Base-by-base conservation (phyloP, 2,113 vertebrate genomes). In the Phodopus roborovskii region DNA sequence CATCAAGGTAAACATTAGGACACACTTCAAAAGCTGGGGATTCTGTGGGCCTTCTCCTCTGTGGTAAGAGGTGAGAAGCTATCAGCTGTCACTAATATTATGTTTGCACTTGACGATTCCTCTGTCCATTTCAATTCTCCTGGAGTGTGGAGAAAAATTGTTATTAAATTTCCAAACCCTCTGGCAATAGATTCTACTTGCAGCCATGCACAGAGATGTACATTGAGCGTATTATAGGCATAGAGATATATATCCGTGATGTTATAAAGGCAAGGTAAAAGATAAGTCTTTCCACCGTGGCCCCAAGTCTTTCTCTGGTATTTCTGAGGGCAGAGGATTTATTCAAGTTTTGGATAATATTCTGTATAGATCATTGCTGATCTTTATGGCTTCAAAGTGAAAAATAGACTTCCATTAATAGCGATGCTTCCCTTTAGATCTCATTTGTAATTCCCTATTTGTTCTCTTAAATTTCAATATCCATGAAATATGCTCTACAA, bases 391-490 rank as follows among this genome's bases (percentile, higher is more conserved):
- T 98, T 91, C 95, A 77, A 98, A 96, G 77, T 98, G 96, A 98
- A 97, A 98, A 98, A 97, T 96, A 88, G 70, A 94, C 50, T 1
- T 1, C 66, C 96, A 64, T 96, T 97, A 64, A 66, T 91, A 97
- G 97, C 97, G 92, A 97, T 98, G 92, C 86, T 98, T 98, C 96
- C 83, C 36, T 87, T 97, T 98, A 75, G 20, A 97, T 93, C 91
- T 96, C 87, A 97, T 98, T 98, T 98, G 94, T 98, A 98, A 96
- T 81, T 95, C 56, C 79, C 71, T 83, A 90, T 98, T 97, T 96
- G 86, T 92, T 95, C 96, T 84, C 97, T 78, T 97, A 96, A 97
- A 98, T 98, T 98, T 98, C 96, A 97, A 88, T 0, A 92, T 13
- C 91, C 97, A 75, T 95, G 90, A 98, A 97, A 96, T 96, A 91